phyloP scores from a whole-genome alignment of 2,888 invertebrate species.

The Spatulosminthurus flaviceps region DNA sequence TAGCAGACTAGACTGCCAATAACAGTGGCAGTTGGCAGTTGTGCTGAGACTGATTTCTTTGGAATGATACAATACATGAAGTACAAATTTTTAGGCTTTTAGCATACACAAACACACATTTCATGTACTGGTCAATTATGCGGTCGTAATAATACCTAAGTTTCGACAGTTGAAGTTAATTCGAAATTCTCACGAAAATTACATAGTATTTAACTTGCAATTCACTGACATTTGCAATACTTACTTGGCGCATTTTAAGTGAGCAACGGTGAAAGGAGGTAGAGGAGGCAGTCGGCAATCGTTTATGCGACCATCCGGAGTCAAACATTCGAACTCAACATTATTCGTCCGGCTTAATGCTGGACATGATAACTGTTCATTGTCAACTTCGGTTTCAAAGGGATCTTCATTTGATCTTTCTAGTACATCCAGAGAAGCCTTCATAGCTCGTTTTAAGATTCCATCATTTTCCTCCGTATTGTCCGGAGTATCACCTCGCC shows the following conservation, averaged over 20 bases:
- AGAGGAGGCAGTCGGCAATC: conserved; percentile 46
- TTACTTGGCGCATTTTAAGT: conserved; percentile 46
- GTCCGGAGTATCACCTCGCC: neutral
- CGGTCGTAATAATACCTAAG: no score
- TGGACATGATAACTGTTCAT: conserved; percentile 47
- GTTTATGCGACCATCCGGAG: conserved; percentile 45
- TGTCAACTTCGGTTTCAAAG: conserved; percentile 13
- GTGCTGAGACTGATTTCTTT: no score
- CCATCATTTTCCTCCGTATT: neutral
- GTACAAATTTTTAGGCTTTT: no score
- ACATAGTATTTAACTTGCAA: no score
- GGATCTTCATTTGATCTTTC: conserved; percentile 40
- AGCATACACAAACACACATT: no score
- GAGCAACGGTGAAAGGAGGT: conserved; percentile 51
- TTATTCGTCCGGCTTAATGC: conserved; percentile 45
- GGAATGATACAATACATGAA: no score
- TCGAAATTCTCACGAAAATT: no score
- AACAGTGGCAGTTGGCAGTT: no score
- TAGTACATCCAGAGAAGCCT: conserved; percentile 41
- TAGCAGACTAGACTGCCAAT: no score
- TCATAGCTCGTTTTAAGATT: neutral
- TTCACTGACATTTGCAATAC: neutral
- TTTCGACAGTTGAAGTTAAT: neutral
- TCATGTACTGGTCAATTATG: no score
- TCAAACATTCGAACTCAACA: conserved; percentile 51